Evolutionary conservation across 2,888 invertebrate genomes (phyloP).

Genomic region (Drosophila suboccidentalis): DNA sequence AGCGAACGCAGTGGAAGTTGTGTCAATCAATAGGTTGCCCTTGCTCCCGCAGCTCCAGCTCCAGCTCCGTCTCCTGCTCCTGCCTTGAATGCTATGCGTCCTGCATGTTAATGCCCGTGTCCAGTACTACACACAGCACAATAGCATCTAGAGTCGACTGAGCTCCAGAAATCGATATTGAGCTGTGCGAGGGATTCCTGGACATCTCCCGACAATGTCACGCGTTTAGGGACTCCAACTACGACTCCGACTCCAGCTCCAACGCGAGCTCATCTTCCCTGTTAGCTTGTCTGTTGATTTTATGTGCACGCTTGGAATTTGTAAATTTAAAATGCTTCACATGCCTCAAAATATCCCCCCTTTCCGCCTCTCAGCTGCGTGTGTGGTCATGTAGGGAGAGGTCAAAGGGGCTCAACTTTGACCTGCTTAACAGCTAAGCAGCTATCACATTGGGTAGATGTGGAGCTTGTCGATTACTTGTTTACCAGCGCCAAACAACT

Average conservation of each 20-base stretch:
- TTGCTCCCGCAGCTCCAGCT: conserved; percentile 50
- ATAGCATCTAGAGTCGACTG: conserved; percentile 34
- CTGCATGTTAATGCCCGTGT: conserved; percentile 81
- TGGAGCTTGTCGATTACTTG: conserved; percentile 70
- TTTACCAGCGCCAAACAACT: conserved; percentile 79
- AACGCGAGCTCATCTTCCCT: not conserved
- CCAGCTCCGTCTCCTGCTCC: conserved; percentile 41
- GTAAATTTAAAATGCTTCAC: conserved; percentile 80
- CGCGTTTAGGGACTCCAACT: conserved; percentile 46
- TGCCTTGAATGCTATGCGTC: conserved; percentile 66
- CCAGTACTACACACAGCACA: conserved; percentile 10
- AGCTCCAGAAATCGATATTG: conserved; percentile 58
- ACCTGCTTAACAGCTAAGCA: conserved; percentile 60
- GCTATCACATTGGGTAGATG: conserved; percentile 33
- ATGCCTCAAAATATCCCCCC: conserved; percentile 36
- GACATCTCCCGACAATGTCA: conserved; percentile 61
- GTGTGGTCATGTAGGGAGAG: not conserved
- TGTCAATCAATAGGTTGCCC: conserved; percentile 84
- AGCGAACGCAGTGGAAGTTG: conserved; percentile 74
- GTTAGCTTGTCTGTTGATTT: conserved; percentile 72
- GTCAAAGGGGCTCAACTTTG: conserved; percentile 37
- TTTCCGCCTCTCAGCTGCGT: not conserved
- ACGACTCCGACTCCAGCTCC: not conserved
- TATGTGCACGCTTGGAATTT: conserved; percentile 78
- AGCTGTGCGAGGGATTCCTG: conserved; percentile 51